Conservation (phyloP, 2,797 vertebrate genomes). For the Emys orbicularis region DNA sequence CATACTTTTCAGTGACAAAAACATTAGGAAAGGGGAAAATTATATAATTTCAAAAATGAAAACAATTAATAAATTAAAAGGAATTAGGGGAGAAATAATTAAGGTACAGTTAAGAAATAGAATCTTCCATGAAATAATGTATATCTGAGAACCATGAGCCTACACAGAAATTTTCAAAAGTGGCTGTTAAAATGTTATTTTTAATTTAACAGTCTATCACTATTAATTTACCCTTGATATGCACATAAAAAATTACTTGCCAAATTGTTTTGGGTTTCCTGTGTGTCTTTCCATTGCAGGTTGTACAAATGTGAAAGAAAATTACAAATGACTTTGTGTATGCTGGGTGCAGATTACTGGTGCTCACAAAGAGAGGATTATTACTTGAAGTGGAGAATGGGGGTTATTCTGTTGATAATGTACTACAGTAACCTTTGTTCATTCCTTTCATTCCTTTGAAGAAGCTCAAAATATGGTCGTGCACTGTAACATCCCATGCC, state of each 20-base stretch:
- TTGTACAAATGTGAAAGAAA: slow-evolving; percentile 59
- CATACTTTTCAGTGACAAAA: background rate
- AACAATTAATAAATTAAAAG: background rate
- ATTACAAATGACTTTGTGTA: slow-evolving; percentile 28
- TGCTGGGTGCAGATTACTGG: slow-evolving; percentile 43
- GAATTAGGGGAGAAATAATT: slow-evolving; percentile 5
- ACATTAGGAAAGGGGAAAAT: background rate
- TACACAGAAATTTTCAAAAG: background rate
- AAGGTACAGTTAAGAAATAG: background rate
- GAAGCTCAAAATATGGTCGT: slow-evolving; percentile 44
- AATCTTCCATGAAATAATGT: fast-evolving
- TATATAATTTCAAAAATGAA: background rate
- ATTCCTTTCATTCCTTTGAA: slow-evolving; percentile 77
- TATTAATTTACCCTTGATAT: slow-evolving; percentile 8
- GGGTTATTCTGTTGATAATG: slow-evolving; percentile 51
- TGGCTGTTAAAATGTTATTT: background rate
- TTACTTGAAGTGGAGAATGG: slow-evolving; percentile 50
- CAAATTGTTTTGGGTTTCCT: slow-evolving; percentile 9
- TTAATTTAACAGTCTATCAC: background rate
- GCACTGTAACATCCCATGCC: slow-evolving; percentile 38
- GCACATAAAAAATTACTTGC: background rate
- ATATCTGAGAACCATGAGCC: background rate
- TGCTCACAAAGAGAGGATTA: slow-evolving; percentile 71
- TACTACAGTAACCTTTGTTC: slow-evolving; percentile 63
- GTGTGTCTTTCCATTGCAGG: slow-evolving; percentile 38